Base-by-base conservation (phyloP, 2,797 vertebrate species). In the Megaceryle alcyon region DNA sequence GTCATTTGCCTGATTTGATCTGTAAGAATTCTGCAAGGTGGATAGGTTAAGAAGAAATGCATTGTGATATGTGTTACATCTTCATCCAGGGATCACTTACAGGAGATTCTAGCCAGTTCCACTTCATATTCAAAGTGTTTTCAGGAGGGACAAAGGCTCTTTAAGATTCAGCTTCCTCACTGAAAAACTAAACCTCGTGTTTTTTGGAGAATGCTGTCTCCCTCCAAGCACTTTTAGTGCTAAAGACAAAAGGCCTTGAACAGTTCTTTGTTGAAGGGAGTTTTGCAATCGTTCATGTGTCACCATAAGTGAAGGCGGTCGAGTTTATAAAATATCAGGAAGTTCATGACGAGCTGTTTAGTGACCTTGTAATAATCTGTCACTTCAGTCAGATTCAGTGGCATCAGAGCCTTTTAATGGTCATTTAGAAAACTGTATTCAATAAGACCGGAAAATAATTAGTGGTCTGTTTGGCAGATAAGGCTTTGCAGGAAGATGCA, bases 221-320 rank as follows among this genome's bases (percentile, higher is more conserved):
- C 73, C 92, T 93, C 91, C 90, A 71, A 97, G 78, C 86, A 78
- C 70, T 94, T 96, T 75, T 93, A 79, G 35, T 83, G 82, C 85
- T 84, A 59, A 84, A 85, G 87, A 83, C 46, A 43, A 82, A 95
- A 95, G 87, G 12, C 88, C 95, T 97, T 98, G 92, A 97, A 92
- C 97, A 90, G 86, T 91, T 96, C 96, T 97, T 97, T 97, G 97
- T 98, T 95, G 85, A 81, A 88, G 92, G 53, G 65, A 82, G 94
- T 97, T 97, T 95, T 96, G 97, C 95, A 98, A 94, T 95, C 46
- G 3, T 78, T 86, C 56, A 28, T 51, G 29, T 97, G 92, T 92
- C 94, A 59, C 86, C 94, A 61, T 91, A 88, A 66, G 15, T 92
- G 64, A 78, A 71, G 65, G 85, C 77, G 87, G 93, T 66, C 72